Evolutionary conservation across 2,797 vertebrate species (phyloP), one percentile per base, ranked within the genome.

Genomic region (Mormyrus proboscirostris): DNA sequence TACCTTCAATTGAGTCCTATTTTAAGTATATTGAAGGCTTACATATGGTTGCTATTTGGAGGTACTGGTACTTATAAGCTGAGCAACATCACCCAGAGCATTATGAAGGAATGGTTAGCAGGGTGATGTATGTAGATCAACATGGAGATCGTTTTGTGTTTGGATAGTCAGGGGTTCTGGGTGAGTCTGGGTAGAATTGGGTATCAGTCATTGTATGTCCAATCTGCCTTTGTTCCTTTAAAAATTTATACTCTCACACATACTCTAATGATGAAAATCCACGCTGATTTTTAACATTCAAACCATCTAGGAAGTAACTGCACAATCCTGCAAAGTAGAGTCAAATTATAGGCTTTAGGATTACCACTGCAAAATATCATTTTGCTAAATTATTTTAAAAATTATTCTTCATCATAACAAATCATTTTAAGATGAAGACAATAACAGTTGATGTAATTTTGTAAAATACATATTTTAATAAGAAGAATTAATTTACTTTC

Each of bases 31-130:
- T 91, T 92, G 93, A 50, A 91, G 92, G 95, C 94, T 93, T 96
- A 96, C 98, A 99, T 99, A 97, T 99, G 98, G 97, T 98, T 99
- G 97, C 97, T 96, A 99, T 99, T 99, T 99, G 95, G 94, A 94
- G 94, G 97, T 96, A 96, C 93, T 94, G 94, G 92, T 93, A 93
- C 91, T 95, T 93, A 90, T 82, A 22, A n/a, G 22, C 73, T 44
- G 5, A 79, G 38, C 38, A n/a, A 82, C 93, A 92, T 8, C 95
- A 95, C 92, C 94, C 95, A 90, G 57, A 8, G 38, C 33, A 57
- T 51, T 55, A 86, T 14, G 41, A 90, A 90, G 88, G 91, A 25
- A 57, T 44, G 92, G 92, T 92, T 92, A 91, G 91, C 92, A 92
- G 93, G 93, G 91, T 92, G 89, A 84, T 84, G 50, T 59, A 73